Evolutionary conservation across 2,888 invertebrate species (phyloP), one percentile per base, ranked within the genome.

Genomic region (Hypsopygia costalis): DNA sequence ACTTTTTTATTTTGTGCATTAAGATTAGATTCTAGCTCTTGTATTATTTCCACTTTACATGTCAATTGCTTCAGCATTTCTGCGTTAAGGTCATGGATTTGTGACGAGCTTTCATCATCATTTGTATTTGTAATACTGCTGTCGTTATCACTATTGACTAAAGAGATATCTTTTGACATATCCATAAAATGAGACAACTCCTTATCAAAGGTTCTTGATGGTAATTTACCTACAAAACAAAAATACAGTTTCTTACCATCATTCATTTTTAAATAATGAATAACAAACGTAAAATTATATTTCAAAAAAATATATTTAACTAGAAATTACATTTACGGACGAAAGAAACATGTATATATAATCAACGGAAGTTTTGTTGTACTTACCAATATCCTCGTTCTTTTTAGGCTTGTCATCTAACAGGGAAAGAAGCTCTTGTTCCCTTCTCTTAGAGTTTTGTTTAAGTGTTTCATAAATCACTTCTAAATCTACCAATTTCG

Each of bases 391-490:
- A 6, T 54, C 60, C 41, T 61, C 52, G n/a, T 43, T 35, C 48
- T 63, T 69, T 34, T 58, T 75, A 10, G 30, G 41, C 7, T 25
- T 25, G 25, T 25, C 90, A 12, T 81, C 72, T 21, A 92, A 53
- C 0, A 79, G 64, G 1, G 81, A 81, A 0, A 91, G 50, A 3
- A 92, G 59, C 57, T 92, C 92, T 21, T 75, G 72, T 69, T 92
- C 92, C 37, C 92, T 78, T 1, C 62, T 71, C 57, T 87, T 90
- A 4, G 87, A 70, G 55, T 90, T 91, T 4, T 69, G 74, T 62
- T 88, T 82, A 4, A 90, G 69, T 11, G 81, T 85, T 44, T 91
- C 87, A 51, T 83, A 89, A 56, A 87, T 85, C 38, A 90, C 90
- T 58, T 91, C 90, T 52, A 68, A 73, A 47, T 90, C 90, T 7